These are phyloP conservation scores for Huso huso DNA, from an alignment of 2,797 vertebrate genomes.

Conservation along the genomic window DNA sequence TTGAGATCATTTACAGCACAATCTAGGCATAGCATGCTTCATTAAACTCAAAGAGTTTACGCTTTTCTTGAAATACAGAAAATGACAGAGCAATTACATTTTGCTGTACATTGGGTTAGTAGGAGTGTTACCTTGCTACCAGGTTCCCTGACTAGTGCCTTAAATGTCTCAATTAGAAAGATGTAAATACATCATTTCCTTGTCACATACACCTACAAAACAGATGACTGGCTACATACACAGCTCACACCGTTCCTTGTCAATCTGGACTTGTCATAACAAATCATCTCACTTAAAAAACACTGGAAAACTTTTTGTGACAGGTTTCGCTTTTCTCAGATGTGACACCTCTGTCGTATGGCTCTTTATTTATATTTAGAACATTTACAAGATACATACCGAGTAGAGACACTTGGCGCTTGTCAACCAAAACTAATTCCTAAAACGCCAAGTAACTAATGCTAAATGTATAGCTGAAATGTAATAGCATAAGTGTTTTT, in stretches of 20 bases:
- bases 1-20: constrained; percentile 27
- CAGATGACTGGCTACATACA: constrained; percentile 22
- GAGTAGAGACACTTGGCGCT: too few relatives aligned
- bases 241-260: constrained; percentile 49
- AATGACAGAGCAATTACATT: constrained; percentile 51
- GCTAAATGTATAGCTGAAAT: too few relatives aligned
- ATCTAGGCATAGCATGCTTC: constrained; percentile 32
- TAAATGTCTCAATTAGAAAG: constrained; percentile 51
- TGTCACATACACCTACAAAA: constrained; percentile 42
- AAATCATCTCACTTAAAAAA: constrained; percentile 53
- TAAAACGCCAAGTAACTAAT: too few relatives aligned
- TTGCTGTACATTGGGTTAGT: constrained; percentile 30
- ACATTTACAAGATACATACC: too few relatives aligned
- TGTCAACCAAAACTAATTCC: too few relatives aligned
- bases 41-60: constrained; percentile 31
- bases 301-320: constrained; percentile 44
- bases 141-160: constrained; percentile 41
- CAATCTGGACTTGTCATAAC: constrained; percentile 56
- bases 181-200: constrained; percentile 52
- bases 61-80: constrained; percentile 48
- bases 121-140: constrained; percentile 48
- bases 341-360: constrained; percentile 31
- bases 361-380: not conserved
- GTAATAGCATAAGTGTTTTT: too few relatives aligned
- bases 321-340: constrained; percentile 35